These are phyloP conservation scores for Hyperoplus lanceolatus DNA, from an alignment of 2,797 vertebrate species.

Conservation along the genomic window DNA sequence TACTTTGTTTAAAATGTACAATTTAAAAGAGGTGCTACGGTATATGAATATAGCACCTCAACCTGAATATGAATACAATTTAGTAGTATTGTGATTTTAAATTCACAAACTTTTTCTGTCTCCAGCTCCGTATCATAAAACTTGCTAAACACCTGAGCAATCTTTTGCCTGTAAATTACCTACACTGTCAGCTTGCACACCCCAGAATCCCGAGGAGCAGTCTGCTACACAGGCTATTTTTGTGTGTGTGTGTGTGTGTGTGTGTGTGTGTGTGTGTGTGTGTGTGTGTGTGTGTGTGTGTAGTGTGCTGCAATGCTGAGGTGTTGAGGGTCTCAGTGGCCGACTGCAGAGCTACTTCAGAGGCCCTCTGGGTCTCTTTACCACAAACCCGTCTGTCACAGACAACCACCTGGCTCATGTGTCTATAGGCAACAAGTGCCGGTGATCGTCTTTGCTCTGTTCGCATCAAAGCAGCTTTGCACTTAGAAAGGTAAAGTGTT, in stretches of 20 bases:
- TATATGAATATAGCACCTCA: not conserved
- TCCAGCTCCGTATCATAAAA: not conserved
- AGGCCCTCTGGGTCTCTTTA: slow-evolving; percentile 81
- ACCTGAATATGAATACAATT: too few species aligned
- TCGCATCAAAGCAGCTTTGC: slow-evolving; percentile 71
- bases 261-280: slow-evolving; percentile 5
- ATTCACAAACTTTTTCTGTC: not conserved
- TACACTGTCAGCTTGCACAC: slow-evolving; percentile 15
- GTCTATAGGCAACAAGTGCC: slow-evolving; percentile 73
- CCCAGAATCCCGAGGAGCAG: slow-evolving; percentile 22
- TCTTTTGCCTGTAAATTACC: slow-evolving; percentile 32
- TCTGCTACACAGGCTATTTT: slow-evolving; percentile 29
- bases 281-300: slow-evolving; percentile 7
- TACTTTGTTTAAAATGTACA: not conserved
- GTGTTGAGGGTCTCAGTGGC: slow-evolving; percentile 64
- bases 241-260: slow-evolving; percentile 11
- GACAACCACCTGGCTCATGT: slow-evolving; percentile 79
- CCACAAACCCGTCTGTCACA: slow-evolving; percentile 77
- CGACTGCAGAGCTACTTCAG: slow-evolving; percentile 75
- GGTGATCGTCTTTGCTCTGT: slow-evolving; percentile 57
- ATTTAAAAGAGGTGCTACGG: not conserved
- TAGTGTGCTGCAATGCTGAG: slow-evolving; percentile 43
- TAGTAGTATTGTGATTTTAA: not conserved
- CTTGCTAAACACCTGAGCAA: slow-evolving; percentile 18
- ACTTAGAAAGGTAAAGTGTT: slow-evolving; percentile 46